A percentile compares a stretch with the other conserved stretches of the same genome.
phyloP scores from a whole-genome alignment of 1,140 invertebrate species.

The Euschistus heros region DNA sequence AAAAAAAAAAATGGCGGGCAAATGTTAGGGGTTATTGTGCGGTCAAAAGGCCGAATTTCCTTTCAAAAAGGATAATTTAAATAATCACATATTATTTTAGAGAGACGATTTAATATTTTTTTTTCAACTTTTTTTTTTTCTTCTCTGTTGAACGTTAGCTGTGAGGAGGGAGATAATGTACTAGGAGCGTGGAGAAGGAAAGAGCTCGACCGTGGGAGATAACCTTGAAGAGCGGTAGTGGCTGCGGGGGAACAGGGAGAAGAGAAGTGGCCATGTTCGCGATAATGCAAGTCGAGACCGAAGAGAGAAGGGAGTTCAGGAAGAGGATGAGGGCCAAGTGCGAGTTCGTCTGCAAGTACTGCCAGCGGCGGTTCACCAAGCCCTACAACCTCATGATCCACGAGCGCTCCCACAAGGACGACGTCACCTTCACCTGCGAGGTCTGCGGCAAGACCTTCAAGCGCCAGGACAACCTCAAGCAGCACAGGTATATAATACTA shows the following conservation, averaged over 20 bases:
- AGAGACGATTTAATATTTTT: background rate
- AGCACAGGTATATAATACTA: slow-evolving; percentile 63
- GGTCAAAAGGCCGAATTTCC: too few relatives aligned
- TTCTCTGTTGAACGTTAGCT: background rate
- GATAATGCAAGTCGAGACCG: slow-evolving; percentile 79
- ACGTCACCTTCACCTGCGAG: slow-evolving; percentile 96
- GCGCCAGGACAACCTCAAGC: slow-evolving; percentile 88
- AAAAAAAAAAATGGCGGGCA: too few relatives aligned
- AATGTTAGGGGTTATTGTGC: too few relatives aligned
- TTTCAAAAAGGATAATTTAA: background rate
- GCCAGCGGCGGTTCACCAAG: slow-evolving; percentile 96
- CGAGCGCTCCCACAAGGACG: slow-evolving; percentile 95
- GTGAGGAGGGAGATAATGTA: background rate
- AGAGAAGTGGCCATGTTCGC: slow-evolving; percentile 57
- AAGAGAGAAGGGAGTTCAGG: slow-evolving; percentile 81
- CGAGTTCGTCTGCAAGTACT: slow-evolving; percentile 98
- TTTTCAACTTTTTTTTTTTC: background rate
- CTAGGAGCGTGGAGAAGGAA: background rate
- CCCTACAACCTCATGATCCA: slow-evolving; percentile 99
- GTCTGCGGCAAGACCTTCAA: slow-evolving; percentile 98
- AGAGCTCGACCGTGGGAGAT: background rate
- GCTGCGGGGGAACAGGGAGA: background rate
- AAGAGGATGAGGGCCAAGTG: slow-evolving; percentile 89
- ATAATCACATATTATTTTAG: slow-evolving; percentile 12
- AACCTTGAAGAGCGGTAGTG: background rate